Percentiles rank a stretch among this genome's conserved stretches.
Evolutionary conservation across 2,888 invertebrate genomes (phyloP).

Genomic region (Galeopsomyia nigrocyanea): DNA sequence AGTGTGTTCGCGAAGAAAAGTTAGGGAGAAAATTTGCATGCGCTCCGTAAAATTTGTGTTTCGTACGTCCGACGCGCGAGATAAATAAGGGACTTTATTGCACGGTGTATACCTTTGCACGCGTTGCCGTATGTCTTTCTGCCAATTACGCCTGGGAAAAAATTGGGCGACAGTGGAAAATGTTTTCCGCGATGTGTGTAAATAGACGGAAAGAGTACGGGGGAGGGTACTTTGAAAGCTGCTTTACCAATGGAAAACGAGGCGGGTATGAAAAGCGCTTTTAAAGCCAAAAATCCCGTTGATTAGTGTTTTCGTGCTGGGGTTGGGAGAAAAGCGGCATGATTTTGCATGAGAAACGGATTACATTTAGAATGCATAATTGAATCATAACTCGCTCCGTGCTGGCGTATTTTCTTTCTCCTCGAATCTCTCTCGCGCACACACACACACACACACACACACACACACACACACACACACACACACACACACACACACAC

Average conservation of each 20-base stretch:
- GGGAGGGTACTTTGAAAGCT: background rate
- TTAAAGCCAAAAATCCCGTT: conserved; percentile 10
- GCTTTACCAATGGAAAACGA: conserved; percentile 18
- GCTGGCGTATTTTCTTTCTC: no score
- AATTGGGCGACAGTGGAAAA: no score
- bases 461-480: no score
- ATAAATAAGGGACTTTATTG: conserved; percentile 31
- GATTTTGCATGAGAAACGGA: no score
- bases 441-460: no score
- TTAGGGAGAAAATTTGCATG: background rate
- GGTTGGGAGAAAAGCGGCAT: no score
- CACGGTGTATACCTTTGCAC: background rate
- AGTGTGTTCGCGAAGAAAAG: no score
- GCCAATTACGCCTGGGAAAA: conserved; percentile 19
- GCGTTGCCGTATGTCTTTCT: background rate
- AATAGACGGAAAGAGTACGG: background rate
- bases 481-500: no score
- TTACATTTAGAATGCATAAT: no score
- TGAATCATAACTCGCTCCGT: no score
- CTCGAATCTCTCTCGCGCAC: no score
- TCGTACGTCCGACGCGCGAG: background rate
- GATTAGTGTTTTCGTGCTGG: conserved; percentile 6
- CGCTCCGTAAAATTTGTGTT: background rate
- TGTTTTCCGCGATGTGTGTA: background rate
- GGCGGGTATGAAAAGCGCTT: background rate